Evolutionary conservation across 2,113 vertebrate genomes (phyloP).

Genomic region (Carassius auratus): DNA sequence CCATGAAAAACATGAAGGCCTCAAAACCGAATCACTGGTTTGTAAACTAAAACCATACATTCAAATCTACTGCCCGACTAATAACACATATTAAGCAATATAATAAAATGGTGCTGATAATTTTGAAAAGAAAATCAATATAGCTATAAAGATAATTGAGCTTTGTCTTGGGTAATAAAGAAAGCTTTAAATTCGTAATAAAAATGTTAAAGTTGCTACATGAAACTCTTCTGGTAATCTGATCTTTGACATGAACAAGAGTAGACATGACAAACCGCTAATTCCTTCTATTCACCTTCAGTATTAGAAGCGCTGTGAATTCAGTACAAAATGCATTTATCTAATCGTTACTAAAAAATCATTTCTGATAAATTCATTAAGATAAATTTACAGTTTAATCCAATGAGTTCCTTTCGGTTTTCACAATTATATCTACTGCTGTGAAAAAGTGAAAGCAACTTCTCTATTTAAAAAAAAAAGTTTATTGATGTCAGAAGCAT

Average conservation of each 20-base stretch:
- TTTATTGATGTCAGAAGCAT: conserved; percentile 98
- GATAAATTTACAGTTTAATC: background rate
- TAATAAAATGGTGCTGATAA: background rate
- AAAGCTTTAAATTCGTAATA: background rate
- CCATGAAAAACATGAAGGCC: background rate
- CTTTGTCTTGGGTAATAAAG: background rate
- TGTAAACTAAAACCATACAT: background rate
- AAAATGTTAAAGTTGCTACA: background rate
- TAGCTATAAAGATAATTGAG: background rate
- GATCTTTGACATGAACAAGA: background rate
- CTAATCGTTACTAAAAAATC: background rate
- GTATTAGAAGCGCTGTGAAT: background rate
- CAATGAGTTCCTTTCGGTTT: background rate
- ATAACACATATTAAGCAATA: background rate
- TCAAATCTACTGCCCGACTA: background rate
- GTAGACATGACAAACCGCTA: background rate
- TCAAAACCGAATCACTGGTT: background rate
- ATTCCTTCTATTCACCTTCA: background rate
- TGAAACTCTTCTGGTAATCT: background rate
- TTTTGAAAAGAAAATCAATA: background rate
- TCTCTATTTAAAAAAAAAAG: conserved; percentile 84
- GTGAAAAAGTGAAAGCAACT: conserved; percentile 33
- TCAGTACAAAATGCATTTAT: background rate
- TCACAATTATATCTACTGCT: background rate
- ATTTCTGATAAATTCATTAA: background rate